Conservation (phyloP, 2,888 invertebrate species). For the Tenthredo amoena region DNA sequence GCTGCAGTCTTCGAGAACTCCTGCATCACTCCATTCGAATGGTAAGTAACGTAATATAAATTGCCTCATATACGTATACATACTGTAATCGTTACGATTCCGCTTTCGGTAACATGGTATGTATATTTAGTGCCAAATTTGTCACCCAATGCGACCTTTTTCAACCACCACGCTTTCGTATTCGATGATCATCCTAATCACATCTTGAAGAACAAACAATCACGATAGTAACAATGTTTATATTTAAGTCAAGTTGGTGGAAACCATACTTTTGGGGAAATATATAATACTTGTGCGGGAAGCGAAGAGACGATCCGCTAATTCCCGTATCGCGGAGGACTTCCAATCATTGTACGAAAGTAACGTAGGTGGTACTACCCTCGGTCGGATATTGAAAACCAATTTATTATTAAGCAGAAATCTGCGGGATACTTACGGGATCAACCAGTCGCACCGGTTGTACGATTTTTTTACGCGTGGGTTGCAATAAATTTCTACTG, state of each 20-base stretch:
- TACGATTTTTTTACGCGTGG: not conserved
- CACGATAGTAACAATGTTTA: not conserved
- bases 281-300: not conserved
- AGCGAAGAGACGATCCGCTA: not conserved
- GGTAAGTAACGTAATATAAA: slow-evolving; percentile 57
- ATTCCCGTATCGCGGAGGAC: not conserved
- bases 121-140: not conserved
- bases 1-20: slow-evolving; percentile 21
- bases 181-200: not conserved
- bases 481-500: slow-evolving; percentile 26
- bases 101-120: not conserved
- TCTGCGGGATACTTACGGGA: slow-evolving; percentile 17
- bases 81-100: not conserved
- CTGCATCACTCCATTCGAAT: slow-evolving; percentile 57
- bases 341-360: not conserved
- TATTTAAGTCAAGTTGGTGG: no score
- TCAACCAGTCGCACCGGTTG: slow-evolving; percentile 34
- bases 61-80: not conserved
- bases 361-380: not conserved
- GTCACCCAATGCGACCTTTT: not conserved
- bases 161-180: not conserved
- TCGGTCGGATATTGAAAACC: not conserved
- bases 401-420: slow-evolving; percentile 6
- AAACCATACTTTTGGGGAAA: not conserved
- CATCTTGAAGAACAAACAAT: not conserved